Conservation (phyloP, 2,113 vertebrate genomes). For the Cyanoderma ruficeps region DNA sequence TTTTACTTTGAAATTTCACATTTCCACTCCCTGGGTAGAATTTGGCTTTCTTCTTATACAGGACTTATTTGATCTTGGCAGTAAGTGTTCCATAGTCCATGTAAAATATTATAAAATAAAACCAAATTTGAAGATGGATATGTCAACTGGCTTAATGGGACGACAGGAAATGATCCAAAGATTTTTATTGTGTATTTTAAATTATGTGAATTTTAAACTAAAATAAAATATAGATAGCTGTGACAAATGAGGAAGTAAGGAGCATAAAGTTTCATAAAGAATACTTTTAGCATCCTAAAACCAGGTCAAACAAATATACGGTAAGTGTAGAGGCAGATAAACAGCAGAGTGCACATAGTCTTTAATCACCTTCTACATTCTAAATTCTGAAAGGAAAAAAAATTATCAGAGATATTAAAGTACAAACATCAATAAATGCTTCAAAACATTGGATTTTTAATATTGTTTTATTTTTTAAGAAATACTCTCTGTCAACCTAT, state of each 20-base stretch:
- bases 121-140: neutral
- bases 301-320: neutral
- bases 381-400: neutral
- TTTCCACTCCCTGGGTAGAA: neutral
- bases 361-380: neutral
- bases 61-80: neutral
- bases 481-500: neutral
- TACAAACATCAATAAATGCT: neutral
- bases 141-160: neutral
- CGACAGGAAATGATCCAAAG: neutral
- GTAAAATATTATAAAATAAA: neutral
- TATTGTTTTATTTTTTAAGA: constrained; percentile 33
- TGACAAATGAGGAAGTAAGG: neutral
- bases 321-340: neutral
- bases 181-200: neutral
- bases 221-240: neutral
- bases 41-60: neutral
- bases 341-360: neutral
- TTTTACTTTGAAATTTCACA: neutral
- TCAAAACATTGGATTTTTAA: neutral
- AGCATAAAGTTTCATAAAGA: neutral
- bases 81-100: neutral
- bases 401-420: neutral
- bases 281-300: neutral
- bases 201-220: neutral